Evolutionary conservation across 1,140 invertebrate species (phyloP).

Genomic region (Bathynomus jamesi): DNA sequence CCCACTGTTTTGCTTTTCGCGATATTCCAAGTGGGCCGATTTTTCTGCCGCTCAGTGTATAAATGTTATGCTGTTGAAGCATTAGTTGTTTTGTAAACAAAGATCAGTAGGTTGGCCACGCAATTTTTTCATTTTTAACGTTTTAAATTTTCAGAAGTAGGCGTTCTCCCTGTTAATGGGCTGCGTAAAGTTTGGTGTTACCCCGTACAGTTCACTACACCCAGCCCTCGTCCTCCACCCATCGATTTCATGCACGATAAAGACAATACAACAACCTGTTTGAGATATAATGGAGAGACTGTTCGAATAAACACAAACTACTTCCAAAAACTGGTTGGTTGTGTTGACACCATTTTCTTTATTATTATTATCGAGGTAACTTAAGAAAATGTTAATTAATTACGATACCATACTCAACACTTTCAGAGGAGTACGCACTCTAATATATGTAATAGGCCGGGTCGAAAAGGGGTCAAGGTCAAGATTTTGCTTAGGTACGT

Average conservation of each 20-base stretch:
- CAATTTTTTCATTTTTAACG: not conserved
- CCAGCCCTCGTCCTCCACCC: slow-evolving; percentile 69
- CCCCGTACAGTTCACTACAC: slow-evolving; percentile 79
- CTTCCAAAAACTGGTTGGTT: slow-evolving; percentile 73
- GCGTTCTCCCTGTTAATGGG: slow-evolving; percentile 55
- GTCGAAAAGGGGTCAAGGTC: no score
- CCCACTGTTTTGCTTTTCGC: no score
- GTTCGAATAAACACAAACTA: slow-evolving; percentile 77
- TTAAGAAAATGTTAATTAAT: no score
- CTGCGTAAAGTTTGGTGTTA: slow-evolving; percentile 87
- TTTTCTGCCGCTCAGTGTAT: no score
- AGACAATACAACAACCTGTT: slow-evolving; percentile 57
- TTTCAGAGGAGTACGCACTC: no score
- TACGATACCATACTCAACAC: no score
- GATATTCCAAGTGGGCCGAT: no score
- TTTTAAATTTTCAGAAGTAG: slow-evolving; percentile 47
- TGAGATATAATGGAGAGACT: slow-evolving; percentile 79
- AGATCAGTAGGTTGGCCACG: no score
- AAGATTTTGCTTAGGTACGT: no score
- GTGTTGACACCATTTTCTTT: not conserved
- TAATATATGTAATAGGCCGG: no score
- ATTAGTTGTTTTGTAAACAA: no score
- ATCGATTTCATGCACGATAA: slow-evolving; percentile 78
- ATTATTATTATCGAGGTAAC: slow-evolving; percentile 6
- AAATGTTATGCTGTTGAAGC: no score